A percentile compares a stretch with the other conserved stretches of the same genome.
phyloP scores from a whole-genome alignment of 1,140 invertebrate genomes.

The Bathynomus jamesi region DNA sequence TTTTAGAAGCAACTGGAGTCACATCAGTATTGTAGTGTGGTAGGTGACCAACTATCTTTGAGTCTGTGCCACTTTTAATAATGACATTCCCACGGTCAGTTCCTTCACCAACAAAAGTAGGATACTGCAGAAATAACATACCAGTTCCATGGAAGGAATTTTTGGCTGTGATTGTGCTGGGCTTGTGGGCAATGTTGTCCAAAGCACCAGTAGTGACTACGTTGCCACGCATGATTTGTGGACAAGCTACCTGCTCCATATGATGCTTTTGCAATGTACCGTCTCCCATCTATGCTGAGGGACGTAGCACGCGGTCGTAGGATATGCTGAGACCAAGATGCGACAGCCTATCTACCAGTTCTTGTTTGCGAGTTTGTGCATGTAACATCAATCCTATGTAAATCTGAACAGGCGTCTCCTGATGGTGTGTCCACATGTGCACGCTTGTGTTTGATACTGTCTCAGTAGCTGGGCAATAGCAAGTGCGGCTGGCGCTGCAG shows the following conservation, averaged over 20 bases:
- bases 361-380: constrained; percentile 14
- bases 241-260: too few relatives aligned
- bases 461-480: constrained; percentile 9
- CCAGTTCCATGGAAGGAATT: too few relatives aligned
- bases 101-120: too few relatives aligned
- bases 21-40: too few relatives aligned
- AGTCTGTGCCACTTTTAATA: not conserved
- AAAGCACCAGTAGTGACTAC: not conserved
- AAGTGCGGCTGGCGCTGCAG: not conserved
- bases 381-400: constrained; percentile 16
- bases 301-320: constrained; percentile 3
- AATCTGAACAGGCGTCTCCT: constrained; percentile 9
- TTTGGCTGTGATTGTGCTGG: too few relatives aligned
- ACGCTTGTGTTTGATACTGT: constrained; percentile 5
- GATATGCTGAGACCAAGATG: too few relatives aligned
- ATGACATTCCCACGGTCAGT: too few relatives aligned
- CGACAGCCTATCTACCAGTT: too few relatives aligned
- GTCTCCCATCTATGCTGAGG: not conserved
- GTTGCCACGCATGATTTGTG: not conserved
- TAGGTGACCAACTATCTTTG: not conserved
- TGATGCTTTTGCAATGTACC: not conserved
- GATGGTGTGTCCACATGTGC: not conserved
- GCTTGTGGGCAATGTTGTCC: not conserved
- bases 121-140: too few relatives aligned
- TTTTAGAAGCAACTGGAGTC: too few relatives aligned